Evolutionary conservation across 2,113 vertebrate genomes (phyloP), one percentile per base, ranked within the genome.

Genomic region (Phalacrocorax pelagicus): DNA sequence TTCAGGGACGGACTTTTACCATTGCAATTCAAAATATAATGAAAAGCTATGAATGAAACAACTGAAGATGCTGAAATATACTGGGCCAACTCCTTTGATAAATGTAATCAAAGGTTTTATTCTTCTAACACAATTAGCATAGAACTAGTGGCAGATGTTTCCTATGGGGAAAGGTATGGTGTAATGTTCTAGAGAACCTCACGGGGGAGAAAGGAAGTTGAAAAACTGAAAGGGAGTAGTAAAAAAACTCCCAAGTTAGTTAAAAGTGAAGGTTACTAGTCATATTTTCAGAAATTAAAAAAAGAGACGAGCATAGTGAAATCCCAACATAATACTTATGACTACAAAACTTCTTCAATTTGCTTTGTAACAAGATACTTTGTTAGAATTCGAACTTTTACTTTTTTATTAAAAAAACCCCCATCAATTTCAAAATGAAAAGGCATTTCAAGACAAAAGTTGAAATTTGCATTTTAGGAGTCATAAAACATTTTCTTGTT

Each of bases 41-140:
- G 73, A 95, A 91, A 92, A 90, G 20, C 65, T 89, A 84, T 26
- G 34, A 97, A 94, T 62, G 63, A 94, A 95, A 94, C 55, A 91
- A 94, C 47, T 71, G 59, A 87, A 96, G 84, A 96, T 79, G 84
- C 32, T 72, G 81, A 92, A 36, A 47, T 67, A 54, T 79, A 91
- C 65, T 86, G 51, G 77, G 27, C 72, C 46, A 63, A 22, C 24
- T 88, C 59, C 72, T 97, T 95, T 91, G 79, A 92, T 92, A 93
- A 92, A 97, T 47, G 42, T 81, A 96, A 97, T 97, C 85, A 97
- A 97, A 97, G 67, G 52, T 63, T 95, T 97, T 97, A 96, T 92
- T 96, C 85, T 54, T 32, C 88, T 88, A 96, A 81, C 34, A 52
- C 20, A 74, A 81, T 84, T 83, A 36, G 12, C 78, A 78, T 44